Evolutionary conservation across 2,797 vertebrate genomes (phyloP).

Genomic region (Denticeps clupeoides): DNA sequence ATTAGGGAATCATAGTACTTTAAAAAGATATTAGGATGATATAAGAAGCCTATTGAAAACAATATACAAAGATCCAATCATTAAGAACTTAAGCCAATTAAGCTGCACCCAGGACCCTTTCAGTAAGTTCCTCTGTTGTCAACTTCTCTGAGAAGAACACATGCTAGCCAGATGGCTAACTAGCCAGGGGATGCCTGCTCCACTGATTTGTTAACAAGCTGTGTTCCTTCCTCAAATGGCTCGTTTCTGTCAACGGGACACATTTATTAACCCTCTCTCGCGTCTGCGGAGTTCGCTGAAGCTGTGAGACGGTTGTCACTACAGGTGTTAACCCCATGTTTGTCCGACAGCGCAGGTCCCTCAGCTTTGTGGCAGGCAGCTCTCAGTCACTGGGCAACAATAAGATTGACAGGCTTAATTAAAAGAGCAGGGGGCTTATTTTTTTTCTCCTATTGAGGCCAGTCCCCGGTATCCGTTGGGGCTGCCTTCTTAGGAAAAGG

Average conservation of each 20-base stretch:
- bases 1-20: too few species aligned
- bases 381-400: slow-evolving; percentile 17
- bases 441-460: slow-evolving; percentile 19
- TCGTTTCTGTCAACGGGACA: slow-evolving; percentile 4
- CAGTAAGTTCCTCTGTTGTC: too few species aligned
- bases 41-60: too few species aligned
- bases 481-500: slow-evolving; percentile 9
- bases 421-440: slow-evolving; percentile 21
- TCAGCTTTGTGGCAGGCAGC: slow-evolving; percentile 7
- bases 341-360: slow-evolving; percentile 9
- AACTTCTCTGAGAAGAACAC: too few species aligned
- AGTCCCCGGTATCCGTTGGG: slow-evolving; percentile 15
- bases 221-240: neutral
- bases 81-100: too few species aligned
- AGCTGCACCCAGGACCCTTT: too few species aligned
- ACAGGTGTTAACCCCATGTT: slow-evolving; percentile 28
- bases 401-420: slow-evolving; percentile 32
- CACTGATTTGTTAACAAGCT: slow-evolving; percentile 29
- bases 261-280: slow-evolving; percentile 17
- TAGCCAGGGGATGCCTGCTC: slow-evolving; percentile 26
- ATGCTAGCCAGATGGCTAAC: slow-evolving; percentile 30
- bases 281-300: slow-evolving; percentile 10
- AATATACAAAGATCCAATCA: too few species aligned
- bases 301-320: slow-evolving; percentile 17
- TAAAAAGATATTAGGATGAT: too few species aligned